phyloP scores from a whole-genome alignment of 2,113 vertebrate species.

The Myrmophylax atrothorax region DNA sequence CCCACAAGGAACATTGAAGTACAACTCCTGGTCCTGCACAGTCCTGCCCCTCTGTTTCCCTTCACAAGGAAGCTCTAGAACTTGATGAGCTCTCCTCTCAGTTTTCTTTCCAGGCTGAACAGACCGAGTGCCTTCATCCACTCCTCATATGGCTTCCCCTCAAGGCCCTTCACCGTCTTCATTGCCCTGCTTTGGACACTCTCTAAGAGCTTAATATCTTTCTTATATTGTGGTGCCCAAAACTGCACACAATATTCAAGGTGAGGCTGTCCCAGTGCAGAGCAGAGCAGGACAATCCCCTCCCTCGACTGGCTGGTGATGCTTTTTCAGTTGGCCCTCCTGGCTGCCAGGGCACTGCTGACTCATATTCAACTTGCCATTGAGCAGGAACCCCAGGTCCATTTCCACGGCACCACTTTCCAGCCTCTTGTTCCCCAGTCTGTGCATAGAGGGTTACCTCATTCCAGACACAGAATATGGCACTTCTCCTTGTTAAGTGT shows the following conservation, averaged over 20 bases:
- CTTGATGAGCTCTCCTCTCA: background rate
- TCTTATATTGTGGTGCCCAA: background rate
- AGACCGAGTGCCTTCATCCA: background rate
- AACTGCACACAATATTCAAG: background rate
- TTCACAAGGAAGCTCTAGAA: background rate
- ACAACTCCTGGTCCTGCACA: background rate
- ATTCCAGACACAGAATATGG: background rate
- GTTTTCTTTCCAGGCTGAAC: background rate
- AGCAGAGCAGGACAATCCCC: no score
- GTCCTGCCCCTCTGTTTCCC: background rate
- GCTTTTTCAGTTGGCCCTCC: background rate
- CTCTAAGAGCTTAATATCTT: background rate
- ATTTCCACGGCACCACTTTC: background rate
- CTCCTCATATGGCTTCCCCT: background rate
- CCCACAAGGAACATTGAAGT: background rate
- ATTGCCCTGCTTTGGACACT: background rate
- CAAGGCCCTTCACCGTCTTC: background rate
- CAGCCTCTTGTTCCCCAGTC: background rate
- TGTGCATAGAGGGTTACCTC: background rate
- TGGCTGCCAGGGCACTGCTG: background rate
- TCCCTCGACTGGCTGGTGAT: background rate
- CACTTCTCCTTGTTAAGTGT: background rate
- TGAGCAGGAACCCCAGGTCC: background rate
- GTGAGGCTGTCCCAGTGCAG: no score
- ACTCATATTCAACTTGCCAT: no score